Evolutionary conservation across 2,797 vertebrate species (phyloP).

Genomic region (Mormyrus proboscirostris): DNA sequence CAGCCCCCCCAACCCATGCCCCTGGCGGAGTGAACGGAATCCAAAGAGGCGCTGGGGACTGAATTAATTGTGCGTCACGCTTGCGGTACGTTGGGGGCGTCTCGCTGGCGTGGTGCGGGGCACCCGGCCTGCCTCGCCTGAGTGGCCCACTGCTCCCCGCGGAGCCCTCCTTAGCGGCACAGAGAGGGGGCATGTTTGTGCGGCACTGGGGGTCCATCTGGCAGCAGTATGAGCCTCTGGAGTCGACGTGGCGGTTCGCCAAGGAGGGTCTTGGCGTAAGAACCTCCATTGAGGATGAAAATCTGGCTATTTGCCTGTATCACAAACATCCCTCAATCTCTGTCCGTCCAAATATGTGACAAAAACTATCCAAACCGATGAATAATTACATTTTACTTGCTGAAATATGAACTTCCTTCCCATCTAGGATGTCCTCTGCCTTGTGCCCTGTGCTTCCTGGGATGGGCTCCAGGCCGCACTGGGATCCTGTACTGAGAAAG

Average conservation of each 20-base stretch:
- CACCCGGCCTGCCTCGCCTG: slow-evolving; percentile 58
- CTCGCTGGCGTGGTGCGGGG: background rate
- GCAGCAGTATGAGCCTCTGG: slow-evolving; percentile 47
- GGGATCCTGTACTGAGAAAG: background rate
- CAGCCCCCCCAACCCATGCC: slow-evolving; percentile 47
- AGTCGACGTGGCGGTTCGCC: slow-evolving; percentile 43
- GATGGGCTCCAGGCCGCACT: background rate
- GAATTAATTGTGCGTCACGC: slow-evolving; percentile 59
- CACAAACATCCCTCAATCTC: background rate
- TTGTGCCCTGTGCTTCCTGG: background rate
- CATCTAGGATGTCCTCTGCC: background rate
- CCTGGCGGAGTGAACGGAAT: slow-evolving; percentile 68
- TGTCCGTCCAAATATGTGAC: background rate
- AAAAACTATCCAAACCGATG: background rate
- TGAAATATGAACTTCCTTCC: background rate
- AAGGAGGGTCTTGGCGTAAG: slow-evolving; percentile 37
- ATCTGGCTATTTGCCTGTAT: background rate
- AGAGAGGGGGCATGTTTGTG: slow-evolving; percentile 16
- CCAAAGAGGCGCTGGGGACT: slow-evolving; percentile 73
- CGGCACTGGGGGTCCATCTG: slow-evolving; percentile 33
- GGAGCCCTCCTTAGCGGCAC: slow-evolving; percentile 45
- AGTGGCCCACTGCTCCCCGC: slow-evolving; percentile 47
- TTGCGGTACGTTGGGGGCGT: background rate
- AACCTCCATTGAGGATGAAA: slow-evolving; percentile 8
- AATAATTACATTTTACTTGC: background rate